Conservation (phyloP, 92 coral and sea anemone genomes). For the Zoanthus solanderi region DNA sequence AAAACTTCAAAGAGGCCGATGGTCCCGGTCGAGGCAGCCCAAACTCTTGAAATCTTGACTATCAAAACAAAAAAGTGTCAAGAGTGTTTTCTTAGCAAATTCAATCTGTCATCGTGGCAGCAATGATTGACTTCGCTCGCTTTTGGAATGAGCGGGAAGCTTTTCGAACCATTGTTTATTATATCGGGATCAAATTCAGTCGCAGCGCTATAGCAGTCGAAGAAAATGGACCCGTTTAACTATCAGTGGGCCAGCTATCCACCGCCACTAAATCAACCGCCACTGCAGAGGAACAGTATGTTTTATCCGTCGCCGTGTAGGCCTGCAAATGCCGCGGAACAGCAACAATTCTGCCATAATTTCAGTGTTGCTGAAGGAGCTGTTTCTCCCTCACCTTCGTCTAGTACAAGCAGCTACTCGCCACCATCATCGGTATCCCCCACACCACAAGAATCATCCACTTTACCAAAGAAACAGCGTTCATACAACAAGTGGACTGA, state of each 20-base stretch:
- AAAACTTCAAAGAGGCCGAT: too few species aligned
- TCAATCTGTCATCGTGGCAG: neutral
- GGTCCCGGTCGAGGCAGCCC: too few species aligned
- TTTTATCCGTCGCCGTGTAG: neutral
- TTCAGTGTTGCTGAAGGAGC: slow-evolving; percentile 24
- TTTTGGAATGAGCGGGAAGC: slow-evolving; percentile 1
- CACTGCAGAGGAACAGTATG: slow-evolving; percentile 13
- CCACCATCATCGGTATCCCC: slow-evolving; percentile 5
- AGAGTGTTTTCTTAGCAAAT: slow-evolving; percentile 5
- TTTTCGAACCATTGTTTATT: slow-evolving; percentile 11
- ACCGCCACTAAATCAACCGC: slow-evolving; percentile 6
- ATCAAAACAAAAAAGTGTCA: neutral
- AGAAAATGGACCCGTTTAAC: slow-evolving; percentile 17
- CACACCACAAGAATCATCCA: neutral
- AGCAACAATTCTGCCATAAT: slow-evolving; percentile 5
- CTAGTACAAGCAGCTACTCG: slow-evolving; percentile 3
- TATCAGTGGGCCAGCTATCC: slow-evolving; percentile 18
- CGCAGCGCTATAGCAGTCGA: neutral
- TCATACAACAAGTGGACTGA: slow-evolving; percentile 50
- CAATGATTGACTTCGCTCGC: neutral
- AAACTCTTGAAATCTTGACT: neutral
- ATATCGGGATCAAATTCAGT: neutral
- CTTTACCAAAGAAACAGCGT: slow-evolving; percentile 7
- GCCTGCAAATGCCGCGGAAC: neutral
- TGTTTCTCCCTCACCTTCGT: slow-evolving; percentile 3